Evolutionary conservation across 2,113 vertebrate species (phyloP).

Genomic region (Callaeas wilsoni): DNA sequence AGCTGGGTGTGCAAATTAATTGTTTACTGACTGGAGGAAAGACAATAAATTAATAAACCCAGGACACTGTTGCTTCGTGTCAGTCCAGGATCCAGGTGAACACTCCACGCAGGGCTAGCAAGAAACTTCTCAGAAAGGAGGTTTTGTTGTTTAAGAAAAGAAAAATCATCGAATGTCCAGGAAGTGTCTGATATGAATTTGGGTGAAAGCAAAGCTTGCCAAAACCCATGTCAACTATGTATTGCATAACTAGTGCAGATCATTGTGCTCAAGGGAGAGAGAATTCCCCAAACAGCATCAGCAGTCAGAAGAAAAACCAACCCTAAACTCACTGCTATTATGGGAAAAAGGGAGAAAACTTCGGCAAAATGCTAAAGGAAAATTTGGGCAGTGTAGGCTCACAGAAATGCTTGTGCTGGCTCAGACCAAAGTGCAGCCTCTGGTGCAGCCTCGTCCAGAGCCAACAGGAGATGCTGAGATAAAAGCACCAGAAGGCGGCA

Average conservation of each 20-base stretch:
- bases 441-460: background rate
- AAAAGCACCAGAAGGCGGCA: background rate
- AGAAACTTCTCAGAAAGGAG: background rate
- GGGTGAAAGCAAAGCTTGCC: background rate
- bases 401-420: background rate
- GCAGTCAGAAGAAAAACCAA: background rate
- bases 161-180: background rate
- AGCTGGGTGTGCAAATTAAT: background rate
- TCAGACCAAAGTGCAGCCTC: background rate
- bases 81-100: background rate
- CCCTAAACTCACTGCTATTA: background rate
- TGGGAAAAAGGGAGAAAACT: background rate
- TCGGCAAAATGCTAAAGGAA: background rate
- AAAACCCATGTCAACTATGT: background rate
- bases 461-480: background rate
- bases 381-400: background rate
- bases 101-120: background rate
- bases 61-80: background rate
- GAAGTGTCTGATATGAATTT: background rate
- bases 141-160: background rate
- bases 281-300: conserved; percentile 1
- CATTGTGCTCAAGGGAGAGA: background rate
- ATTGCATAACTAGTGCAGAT: background rate
- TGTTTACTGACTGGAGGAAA: background rate
- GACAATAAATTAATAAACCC: background rate